Evolutionary conservation across 2,113 vertebrate genomes (phyloP).

Genomic region (Labeo rohita): DNA sequence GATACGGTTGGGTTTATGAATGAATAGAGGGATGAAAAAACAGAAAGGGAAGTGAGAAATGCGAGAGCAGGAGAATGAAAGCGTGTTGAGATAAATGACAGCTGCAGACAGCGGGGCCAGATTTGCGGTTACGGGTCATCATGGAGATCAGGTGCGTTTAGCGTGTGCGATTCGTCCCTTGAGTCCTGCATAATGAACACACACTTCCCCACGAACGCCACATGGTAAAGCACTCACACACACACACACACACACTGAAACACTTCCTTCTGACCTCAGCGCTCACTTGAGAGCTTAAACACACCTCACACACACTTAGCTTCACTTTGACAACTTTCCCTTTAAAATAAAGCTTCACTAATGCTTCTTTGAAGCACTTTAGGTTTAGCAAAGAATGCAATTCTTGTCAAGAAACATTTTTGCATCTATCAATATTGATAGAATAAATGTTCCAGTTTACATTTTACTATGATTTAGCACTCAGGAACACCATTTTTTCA

Average conservation of each 20-base stretch:
- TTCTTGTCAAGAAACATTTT: neutral
- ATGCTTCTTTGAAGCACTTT: neutral
- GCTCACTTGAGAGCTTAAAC: neutral
- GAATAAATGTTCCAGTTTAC: neutral
- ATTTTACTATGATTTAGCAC: no score
- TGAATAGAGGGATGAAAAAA: neutral
- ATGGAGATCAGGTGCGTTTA: slow-evolving; percentile 42
- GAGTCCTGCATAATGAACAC: slow-evolving; percentile 42
- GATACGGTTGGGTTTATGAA: neutral
- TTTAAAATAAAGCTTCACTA: neutral
- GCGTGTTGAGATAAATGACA: slow-evolving; percentile 47
- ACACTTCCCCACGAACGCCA: slow-evolving; percentile 3
- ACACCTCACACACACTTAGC: neutral
- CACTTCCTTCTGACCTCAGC: slow-evolving; percentile 1
- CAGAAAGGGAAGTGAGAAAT: slow-evolving; percentile 45
- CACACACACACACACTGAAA: slow-evolving; percentile 30
- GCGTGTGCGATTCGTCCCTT: slow-evolving; percentile 29
- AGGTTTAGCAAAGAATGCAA: neutral
- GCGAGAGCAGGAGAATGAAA: slow-evolving; percentile 25
- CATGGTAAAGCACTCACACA: slow-evolving; percentile 28
- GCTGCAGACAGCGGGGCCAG: slow-evolving; percentile 38
- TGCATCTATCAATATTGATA: neutral
- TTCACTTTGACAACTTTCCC: neutral
- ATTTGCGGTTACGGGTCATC: slow-evolving; percentile 36
- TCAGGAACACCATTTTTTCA: no score